Percentiles rank a stretch among this genome's conserved stretches.
Evolutionary conservation across 2,113 vertebrate species (phyloP).

Genomic region (Tonatia bakeri): DNA sequence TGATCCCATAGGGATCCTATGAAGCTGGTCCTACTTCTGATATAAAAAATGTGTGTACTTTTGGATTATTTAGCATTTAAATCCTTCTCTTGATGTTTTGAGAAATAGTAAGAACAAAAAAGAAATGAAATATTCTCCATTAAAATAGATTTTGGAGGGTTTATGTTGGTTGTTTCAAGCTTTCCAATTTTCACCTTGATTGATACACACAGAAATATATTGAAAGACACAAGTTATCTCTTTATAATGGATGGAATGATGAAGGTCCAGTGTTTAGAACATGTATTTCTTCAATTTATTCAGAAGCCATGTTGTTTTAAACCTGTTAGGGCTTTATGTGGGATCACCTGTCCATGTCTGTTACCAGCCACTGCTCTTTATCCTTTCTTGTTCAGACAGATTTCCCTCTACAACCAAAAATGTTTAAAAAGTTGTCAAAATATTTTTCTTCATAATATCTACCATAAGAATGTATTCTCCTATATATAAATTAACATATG

Average conservation of each 20-base stretch:
- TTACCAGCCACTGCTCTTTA: neutral
- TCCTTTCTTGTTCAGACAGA: neutral
- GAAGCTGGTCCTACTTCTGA: too few species aligned
- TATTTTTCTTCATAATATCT: constrained; percentile 39
- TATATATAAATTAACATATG: constrained; percentile 18
- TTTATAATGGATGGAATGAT: constrained; percentile 24
- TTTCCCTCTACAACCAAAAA: neutral
- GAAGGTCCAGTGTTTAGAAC: neutral
- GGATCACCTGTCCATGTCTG: neutral
- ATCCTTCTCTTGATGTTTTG: neutral
- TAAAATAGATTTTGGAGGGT: constrained; percentile 50
- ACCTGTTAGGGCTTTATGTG: neutral
- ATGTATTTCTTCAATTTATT: constrained; percentile 58
- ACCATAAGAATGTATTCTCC: constrained; percentile 2
- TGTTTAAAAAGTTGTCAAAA: constrained; percentile 39
- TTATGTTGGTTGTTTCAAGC: constrained; percentile 57
- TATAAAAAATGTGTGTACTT: neutral
- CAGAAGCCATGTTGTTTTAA: constrained; percentile 33
- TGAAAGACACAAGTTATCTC: constrained; percentile 52
- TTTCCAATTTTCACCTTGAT: constrained; percentile 57
- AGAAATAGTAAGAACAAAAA: neutral
- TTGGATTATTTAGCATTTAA: neutral
- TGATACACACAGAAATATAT: constrained; percentile 54
- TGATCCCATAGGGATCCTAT: neutral
- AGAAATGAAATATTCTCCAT: constrained; percentile 44